A percentile compares a stretch with the other conserved stretches of the same genome.
Conservation (phyloP, 2,797 vertebrate species). For the Numenius phaeopus region DNA sequence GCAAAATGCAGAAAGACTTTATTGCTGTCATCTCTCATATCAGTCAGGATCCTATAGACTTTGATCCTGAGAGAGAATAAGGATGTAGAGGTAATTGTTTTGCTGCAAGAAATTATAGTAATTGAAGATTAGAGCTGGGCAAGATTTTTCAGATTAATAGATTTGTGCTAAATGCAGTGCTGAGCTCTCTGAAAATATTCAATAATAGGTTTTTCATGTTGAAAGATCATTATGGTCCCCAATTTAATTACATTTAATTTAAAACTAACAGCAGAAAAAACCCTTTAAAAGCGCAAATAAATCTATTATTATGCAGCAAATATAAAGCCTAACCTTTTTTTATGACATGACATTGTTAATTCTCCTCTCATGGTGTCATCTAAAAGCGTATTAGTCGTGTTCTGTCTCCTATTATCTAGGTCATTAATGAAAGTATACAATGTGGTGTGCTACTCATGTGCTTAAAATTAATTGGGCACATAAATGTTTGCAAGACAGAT, state of each 20-base stretch:
- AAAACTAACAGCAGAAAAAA: not conserved
- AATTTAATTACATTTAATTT: not conserved
- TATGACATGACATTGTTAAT: not conserved
- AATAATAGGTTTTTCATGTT: not conserved
- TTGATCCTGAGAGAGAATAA: not conserved
- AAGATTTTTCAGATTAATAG: not conserved
- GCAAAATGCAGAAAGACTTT: not conserved
- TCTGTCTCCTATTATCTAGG: conserved; percentile 22
- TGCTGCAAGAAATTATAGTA: not conserved
- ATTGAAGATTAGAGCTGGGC: not conserved
- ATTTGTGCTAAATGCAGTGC: not conserved
- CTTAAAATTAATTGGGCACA: conserved; percentile 30
- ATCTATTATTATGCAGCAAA: not conserved
- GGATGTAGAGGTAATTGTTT: not conserved
- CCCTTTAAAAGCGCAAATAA: not conserved
- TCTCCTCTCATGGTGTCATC: not conserved
- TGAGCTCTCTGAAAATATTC: not conserved
- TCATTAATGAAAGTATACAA: conserved; percentile 45
- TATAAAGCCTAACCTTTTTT: not conserved
- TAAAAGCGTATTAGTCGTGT: not conserved
- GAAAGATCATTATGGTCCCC: not conserved
- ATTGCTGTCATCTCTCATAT: not conserved
- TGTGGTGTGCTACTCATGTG: not conserved
- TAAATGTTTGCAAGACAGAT: conserved; percentile 38
- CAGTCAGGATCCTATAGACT: not conserved